Conservation (phyloP, 2,113 vertebrate genomes). For the Nymphicus hollandicus region DNA sequence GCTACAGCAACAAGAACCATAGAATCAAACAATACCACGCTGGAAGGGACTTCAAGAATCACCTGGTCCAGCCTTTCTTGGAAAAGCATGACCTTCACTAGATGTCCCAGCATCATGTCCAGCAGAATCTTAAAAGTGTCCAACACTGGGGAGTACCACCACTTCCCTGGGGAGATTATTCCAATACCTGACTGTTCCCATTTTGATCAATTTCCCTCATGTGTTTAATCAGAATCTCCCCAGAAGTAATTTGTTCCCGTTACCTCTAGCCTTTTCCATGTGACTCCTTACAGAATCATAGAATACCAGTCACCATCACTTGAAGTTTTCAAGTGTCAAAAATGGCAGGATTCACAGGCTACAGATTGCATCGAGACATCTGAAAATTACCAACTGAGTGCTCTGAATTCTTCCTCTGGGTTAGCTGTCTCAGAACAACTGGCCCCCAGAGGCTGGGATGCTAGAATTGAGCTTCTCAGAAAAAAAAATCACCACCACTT, state of each 20-base stretch:
- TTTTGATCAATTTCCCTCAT: neutral
- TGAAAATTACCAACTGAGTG: neutral
- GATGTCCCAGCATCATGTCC: neutral
- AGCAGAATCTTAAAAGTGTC: neutral
- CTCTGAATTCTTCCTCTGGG: neutral
- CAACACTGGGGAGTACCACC: neutral
- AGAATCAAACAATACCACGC: neutral
- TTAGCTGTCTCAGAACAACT: neutral
- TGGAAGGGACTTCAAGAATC: neutral
- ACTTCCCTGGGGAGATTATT: neutral
- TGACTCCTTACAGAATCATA: neutral
- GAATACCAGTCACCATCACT: neutral
- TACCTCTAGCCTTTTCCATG: neutral
- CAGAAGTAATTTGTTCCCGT: neutral
- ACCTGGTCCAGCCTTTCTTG: neutral
- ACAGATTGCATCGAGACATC: accelerated
- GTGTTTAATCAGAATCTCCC: neutral
- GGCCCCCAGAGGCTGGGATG: neutral
- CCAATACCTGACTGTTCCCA: neutral
- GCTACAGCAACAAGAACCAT: neutral
- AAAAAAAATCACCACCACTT: neutral
- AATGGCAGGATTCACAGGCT: neutral
- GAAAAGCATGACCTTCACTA: neutral
- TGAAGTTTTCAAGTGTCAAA: neutral
- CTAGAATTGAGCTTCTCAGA: neutral